A percentile compares a stretch with the other conserved stretches of the same genome.
Evolutionary conservation across 64 coral and sea anemone genomes (phyloP).

Genomic region (Dendronephthya gigantea): DNA sequence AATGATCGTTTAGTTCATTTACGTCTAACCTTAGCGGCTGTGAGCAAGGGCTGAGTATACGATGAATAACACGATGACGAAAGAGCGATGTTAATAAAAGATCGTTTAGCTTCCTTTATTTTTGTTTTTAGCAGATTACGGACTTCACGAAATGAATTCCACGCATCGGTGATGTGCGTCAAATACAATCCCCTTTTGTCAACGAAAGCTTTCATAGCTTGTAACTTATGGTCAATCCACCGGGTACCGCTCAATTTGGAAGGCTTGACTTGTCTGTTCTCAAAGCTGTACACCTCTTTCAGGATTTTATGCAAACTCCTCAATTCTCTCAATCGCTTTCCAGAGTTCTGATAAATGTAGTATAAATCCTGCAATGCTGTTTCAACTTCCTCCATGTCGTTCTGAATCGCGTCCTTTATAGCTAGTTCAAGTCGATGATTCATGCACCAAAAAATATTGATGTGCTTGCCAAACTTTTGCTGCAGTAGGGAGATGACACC

Average conservation of each 20-base stretch:
- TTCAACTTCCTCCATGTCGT: conserved; percentile 44
- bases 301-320: conserved; percentile 36
- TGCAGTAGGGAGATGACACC: conserved; percentile 35
- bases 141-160: background rate
- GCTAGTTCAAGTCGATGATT: conserved; percentile 41
- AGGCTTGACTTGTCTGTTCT: conserved; percentile 28
- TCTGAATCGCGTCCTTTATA: conserved; percentile 42
- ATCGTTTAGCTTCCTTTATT: background rate
- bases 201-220: too few species aligned
- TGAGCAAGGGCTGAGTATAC: background rate
- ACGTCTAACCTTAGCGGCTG: too few species aligned
- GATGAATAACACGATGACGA: background rate
- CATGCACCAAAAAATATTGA: conserved; percentile 47
- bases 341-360: conserved; percentile 51
- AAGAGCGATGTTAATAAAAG: background rate
- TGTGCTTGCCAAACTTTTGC: conserved; percentile 38
- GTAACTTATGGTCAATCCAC: too few species aligned
- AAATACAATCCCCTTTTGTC: conserved; percentile 28
- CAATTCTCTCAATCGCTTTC: conserved; percentile 34
- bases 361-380: too few species aligned
- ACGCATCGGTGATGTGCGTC: conserved; percentile 23
- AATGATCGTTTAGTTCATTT: background rate
- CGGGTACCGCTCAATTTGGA: too few species aligned
- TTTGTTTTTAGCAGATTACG: background rate
- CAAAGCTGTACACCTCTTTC: conserved; percentile 43